Percentiles rank a stretch among this genome's conserved stretches.
Evolutionary conservation across 2,888 invertebrate genomes (phyloP).

Genomic region (Tetheella fluctuosa): DNA sequence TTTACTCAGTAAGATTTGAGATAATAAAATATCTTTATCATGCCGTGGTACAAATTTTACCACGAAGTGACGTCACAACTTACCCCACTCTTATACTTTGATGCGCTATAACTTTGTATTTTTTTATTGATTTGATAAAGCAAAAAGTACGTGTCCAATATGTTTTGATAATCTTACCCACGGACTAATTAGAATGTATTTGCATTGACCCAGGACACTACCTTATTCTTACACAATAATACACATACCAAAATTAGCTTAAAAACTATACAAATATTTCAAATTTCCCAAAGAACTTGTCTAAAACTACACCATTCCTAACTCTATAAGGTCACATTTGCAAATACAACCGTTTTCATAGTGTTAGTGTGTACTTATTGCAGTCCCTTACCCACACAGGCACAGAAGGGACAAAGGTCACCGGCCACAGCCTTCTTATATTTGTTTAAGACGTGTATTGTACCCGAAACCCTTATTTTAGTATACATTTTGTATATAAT

Average conservation of each 20-base stretch:
- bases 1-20: too few species aligned
- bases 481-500: slow-evolving; percentile 54
- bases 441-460: slow-evolving; percentile 82
- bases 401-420: slow-evolving; percentile 77
- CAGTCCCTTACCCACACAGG: slow-evolving; percentile 79
- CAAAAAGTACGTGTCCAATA: too few species aligned
- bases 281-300: not conserved
- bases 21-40: too few species aligned
- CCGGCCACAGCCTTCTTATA: slow-evolving; percentile 81
- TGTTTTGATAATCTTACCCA: too few species aligned
- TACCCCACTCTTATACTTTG: too few species aligned
- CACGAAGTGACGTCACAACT: too few species aligned
- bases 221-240: too few species aligned
- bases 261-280: not conserved
- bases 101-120: too few species aligned
- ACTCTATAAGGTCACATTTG: slow-evolving; percentile 72
- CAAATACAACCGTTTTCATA: slow-evolving; percentile 69
- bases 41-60: too few species aligned
- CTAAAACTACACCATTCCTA: slow-evolving; percentile 29
- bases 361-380: slow-evolving; percentile 63
- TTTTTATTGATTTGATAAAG: too few species aligned
- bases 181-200: too few species aligned
- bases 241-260: not conserved
- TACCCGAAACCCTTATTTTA: slow-evolving; percentile 64
- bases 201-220: too few species aligned